A percentile compares a stretch with the other conserved stretches of the same genome.
Conservation (phyloP, 1,140 invertebrate genomes). For the Samia ricini region DNA sequence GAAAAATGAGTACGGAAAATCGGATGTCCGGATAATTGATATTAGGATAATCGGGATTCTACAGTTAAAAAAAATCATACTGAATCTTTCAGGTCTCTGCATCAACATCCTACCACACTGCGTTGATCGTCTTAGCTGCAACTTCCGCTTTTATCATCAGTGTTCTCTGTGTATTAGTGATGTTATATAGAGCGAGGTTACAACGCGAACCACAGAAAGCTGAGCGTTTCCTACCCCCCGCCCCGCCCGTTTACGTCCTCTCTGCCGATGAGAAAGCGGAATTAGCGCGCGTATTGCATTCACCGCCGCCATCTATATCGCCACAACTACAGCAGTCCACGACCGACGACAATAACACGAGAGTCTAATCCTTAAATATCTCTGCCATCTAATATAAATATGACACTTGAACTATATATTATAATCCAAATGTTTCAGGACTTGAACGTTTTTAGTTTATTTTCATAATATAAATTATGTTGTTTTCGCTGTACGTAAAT, state of each 20-base stretch:
- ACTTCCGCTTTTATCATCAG: slow-evolving; percentile 86
- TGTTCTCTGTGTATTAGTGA: slow-evolving; percentile 82
- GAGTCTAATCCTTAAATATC: slow-evolving; percentile 40
- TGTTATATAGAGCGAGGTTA: slow-evolving; percentile 79
- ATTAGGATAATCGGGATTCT: no score
- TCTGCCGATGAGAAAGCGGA: slow-evolving; percentile 76
- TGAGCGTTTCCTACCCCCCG: slow-evolving; percentile 75
- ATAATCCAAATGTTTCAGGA: neutral
- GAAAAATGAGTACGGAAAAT: no score
- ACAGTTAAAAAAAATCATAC: no score
- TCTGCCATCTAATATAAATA: neutral
- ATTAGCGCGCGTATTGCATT: slow-evolving; percentile 59
- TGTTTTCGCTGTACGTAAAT: no score
- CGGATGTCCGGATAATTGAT: no score
- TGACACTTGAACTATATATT: neutral
- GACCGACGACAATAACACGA: slow-evolving; percentile 46
- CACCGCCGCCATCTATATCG: slow-evolving; percentile 41
- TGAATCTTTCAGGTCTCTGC: slow-evolving; percentile 72
- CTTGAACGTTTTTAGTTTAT: neutral
- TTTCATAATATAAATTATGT: neutral
- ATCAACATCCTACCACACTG: slow-evolving; percentile 84
- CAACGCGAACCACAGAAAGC: slow-evolving; percentile 76
- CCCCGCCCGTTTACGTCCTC: slow-evolving; percentile 78
- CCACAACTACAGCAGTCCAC: no score
- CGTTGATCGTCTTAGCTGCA: slow-evolving; percentile 83